A percentile compares a stretch with the other conserved stretches of the same genome.
Conservation (phyloP, 2,797 vertebrate species). For the Sebastes jordani region DNA sequence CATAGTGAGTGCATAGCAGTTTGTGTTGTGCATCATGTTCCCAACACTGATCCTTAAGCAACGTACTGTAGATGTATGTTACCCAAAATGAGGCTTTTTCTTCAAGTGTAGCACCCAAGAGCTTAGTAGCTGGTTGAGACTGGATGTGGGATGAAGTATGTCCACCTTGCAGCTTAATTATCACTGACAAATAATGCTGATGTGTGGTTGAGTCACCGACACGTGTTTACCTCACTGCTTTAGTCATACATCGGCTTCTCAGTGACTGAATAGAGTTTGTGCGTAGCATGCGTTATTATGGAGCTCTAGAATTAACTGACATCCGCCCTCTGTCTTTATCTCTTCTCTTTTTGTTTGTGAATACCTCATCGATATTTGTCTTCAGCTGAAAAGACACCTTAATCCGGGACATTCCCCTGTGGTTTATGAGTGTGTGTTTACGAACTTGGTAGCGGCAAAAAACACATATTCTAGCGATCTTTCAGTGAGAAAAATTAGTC, state of each 20-base stretch:
- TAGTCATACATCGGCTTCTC: slow-evolving; percentile 16
- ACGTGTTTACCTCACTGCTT: not conserved
- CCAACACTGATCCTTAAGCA: not conserved
- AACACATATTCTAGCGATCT: not conserved
- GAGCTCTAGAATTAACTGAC: slow-evolving; percentile 1
- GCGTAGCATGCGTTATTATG: not conserved
- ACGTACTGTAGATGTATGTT: not conserved
- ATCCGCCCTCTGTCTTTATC: not conserved
- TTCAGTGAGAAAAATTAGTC: slow-evolving; percentile 6
- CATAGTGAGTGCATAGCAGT: not conserved
- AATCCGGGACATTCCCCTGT: not conserved
- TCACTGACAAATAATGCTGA: slow-evolving; percentile 17
- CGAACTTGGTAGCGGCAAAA: not conserved
- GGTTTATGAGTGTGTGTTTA: slow-evolving; percentile 11
- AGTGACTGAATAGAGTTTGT: slow-evolving; percentile 2
- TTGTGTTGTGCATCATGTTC: not conserved
- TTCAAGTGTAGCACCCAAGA: not conserved
- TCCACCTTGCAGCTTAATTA: slow-evolving; percentile 30
- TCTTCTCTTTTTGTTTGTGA: not conserved
- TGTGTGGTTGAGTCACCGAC: slow-evolving; percentile 38
- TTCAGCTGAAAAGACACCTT: not conserved
- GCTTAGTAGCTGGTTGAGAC: not conserved
- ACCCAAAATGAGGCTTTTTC: not conserved
- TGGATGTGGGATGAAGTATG: slow-evolving; percentile 14
- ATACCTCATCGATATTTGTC: not conserved